A percentile compares a stretch with the other conserved stretches of the same genome.
Conservation (phyloP, 2,113 vertebrate genomes). For the Thryonomys swinderianus region DNA sequence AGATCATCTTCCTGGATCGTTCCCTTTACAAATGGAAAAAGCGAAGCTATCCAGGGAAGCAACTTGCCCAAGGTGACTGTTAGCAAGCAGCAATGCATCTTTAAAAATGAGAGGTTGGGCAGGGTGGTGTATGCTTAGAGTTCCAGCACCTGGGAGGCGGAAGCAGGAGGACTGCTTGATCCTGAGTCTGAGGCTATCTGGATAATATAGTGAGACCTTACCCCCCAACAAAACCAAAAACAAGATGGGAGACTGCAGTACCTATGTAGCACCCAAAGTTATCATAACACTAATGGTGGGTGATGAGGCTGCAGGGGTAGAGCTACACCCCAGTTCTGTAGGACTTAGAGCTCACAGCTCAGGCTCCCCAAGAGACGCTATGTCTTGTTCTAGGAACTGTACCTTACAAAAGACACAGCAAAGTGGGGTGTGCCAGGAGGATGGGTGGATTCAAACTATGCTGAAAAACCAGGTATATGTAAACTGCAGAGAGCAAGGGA, state of each 20-base stretch:
- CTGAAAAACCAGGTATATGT: background rate
- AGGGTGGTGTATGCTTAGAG: no score
- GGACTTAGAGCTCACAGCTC: background rate
- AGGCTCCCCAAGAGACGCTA: background rate
- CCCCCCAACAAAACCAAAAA: background rate
- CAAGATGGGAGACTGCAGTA: fast-evolving
- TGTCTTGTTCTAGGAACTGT: background rate
- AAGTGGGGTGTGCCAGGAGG: background rate
- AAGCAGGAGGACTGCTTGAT: background rate
- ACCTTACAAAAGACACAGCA: background rate
- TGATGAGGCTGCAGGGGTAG: fast-evolving
- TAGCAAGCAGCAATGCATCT: background rate
- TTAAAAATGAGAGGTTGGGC: background rate
- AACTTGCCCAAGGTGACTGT: background rate
- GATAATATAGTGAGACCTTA: background rate
- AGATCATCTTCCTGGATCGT: background rate
- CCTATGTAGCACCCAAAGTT: fast-evolving
- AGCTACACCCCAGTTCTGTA: background rate
- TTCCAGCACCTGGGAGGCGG: background rate
- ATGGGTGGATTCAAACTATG: fast-evolving
- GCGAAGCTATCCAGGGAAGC: background rate
- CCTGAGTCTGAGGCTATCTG: background rate
- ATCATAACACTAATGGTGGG: fast-evolving
- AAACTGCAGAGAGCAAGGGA: background rate
- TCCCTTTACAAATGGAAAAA: background rate